Evolutionary conservation across 2,113 vertebrate genomes (phyloP).

Genomic region (Onychorhynchus coronatus): DNA sequence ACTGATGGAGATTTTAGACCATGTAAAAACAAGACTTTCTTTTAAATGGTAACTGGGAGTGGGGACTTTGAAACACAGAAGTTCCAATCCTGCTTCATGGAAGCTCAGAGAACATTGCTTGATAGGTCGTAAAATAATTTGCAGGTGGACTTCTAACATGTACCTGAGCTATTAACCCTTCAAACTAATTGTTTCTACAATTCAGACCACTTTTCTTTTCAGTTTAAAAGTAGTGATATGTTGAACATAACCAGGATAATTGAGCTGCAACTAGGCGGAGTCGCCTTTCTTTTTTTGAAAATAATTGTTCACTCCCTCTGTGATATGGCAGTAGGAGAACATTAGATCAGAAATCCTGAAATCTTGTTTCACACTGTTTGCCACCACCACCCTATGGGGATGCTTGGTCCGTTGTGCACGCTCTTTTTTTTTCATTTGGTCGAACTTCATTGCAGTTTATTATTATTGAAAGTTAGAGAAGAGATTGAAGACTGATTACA

Average conservation of each 20-base stretch:
- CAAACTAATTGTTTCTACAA: background rate
- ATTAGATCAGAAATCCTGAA: background rate
- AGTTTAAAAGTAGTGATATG: background rate
- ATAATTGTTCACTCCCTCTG: background rate
- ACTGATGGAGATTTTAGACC: background rate
- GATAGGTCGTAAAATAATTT: background rate
- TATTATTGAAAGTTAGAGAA: slow-evolving; percentile 19
- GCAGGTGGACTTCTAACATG: background rate
- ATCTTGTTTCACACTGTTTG: background rate
- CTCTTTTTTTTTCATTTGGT: background rate
- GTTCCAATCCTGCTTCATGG: background rate
- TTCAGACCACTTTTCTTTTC: background rate
- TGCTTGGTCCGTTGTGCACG: background rate
- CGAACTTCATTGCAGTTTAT: background rate
- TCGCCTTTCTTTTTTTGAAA: background rate
- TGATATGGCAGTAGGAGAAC: background rate
- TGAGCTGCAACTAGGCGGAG: background rate
- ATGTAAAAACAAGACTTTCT: background rate
- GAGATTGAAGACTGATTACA: slow-evolving; percentile 20
- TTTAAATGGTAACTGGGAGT: background rate
- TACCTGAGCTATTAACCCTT: background rate
- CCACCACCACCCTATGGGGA: background rate
- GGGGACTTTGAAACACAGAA: background rate
- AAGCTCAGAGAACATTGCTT: background rate
- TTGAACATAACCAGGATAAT: background rate